Conservation (phyloP, 1,140 invertebrate genomes). For the Hylyphantes graminicola region DNA sequence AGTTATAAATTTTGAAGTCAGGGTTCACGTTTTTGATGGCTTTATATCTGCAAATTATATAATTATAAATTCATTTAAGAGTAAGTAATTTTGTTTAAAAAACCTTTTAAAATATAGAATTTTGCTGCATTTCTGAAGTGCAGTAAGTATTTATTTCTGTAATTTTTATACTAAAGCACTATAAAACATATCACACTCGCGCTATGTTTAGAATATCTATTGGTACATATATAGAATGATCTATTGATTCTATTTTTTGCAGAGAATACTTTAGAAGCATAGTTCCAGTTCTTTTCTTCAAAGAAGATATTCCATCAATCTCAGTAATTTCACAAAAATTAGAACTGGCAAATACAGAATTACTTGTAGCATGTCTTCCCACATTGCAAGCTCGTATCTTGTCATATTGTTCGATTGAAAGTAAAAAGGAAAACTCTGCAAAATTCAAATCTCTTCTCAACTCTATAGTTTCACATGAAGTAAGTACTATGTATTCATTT, state of each 20-base stretch:
- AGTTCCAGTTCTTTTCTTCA: slow-evolving; percentile 32
- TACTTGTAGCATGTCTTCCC: slow-evolving; percentile 28
- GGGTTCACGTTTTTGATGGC: not conserved
- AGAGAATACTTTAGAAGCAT: slow-evolving; percentile 31
- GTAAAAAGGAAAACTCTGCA: not conserved
- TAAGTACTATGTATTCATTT: not conserved
- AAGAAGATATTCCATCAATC: slow-evolving; percentile 26
- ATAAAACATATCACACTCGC: not conserved
- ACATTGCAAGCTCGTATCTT: slow-evolving; percentile 35
- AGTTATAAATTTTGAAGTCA: not conserved
- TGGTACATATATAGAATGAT: no score
- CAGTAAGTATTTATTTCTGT: not conserved
- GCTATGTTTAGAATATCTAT: no score
- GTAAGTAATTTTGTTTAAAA: not conserved
- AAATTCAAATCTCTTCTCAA: slow-evolving; percentile 1
- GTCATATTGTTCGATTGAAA: not conserved
- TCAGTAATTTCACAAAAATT: slow-evolving; percentile 14
- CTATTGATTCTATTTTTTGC: not conserved
- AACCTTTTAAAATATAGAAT: not conserved
- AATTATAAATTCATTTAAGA: not conserved
- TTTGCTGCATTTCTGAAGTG: not conserved
- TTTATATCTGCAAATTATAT: not conserved
- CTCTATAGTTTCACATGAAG: slow-evolving; percentile 27
- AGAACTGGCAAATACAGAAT: not conserved
- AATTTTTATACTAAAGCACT: not conserved